A percentile compares a stretch with the other conserved stretches of the same genome.
Conservation (phyloP, 1,140 invertebrate genomes). For the Diploscapter pachys region DNA sequence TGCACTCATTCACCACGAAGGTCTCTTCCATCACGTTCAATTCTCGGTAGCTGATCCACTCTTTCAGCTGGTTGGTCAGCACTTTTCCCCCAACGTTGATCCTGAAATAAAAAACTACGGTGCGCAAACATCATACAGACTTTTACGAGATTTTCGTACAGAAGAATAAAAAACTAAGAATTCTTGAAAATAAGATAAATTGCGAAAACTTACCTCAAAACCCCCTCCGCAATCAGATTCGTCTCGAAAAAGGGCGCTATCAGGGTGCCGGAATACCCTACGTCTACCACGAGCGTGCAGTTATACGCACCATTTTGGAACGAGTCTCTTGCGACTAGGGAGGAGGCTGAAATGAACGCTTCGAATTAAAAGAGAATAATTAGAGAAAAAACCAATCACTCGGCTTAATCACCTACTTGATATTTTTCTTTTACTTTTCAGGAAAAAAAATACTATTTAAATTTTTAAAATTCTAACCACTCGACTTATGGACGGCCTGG, state of each 20-base stretch:
- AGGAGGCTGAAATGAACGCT: conserved; percentile 1
- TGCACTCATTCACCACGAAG: conserved; percentile 95
- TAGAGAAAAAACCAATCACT: conserved; percentile 17
- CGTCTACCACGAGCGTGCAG: conserved; percentile 80
- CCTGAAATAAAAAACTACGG: conserved; percentile 61
- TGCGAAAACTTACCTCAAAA: conserved; percentile 42
- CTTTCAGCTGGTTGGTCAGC: conserved; percentile 95
- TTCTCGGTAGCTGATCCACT: conserved; percentile 92
- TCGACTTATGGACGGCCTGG: conserved; percentile 69
- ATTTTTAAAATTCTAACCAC: conserved; percentile 40
- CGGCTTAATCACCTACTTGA: background rate
- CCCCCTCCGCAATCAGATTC: conserved; percentile 71
- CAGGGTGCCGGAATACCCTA: conserved; percentile 91
- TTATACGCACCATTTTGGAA: background rate
- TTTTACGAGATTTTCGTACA: background rate
- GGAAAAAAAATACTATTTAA: conserved; percentile 13
- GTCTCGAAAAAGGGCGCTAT: conserved; percentile 90
- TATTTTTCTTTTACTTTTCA: too few species aligned
- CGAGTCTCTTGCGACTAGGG: conserved; percentile 3
- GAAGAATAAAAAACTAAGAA: background rate
- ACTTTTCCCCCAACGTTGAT: conserved; percentile 95
- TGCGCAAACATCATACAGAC: background rate
- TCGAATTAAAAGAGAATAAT: conserved; percentile 32
- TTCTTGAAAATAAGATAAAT: conserved; percentile 64
- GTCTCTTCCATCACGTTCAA: conserved; percentile 98